Conservation (phyloP, 2,797 vertebrate genomes). For the Spinibarbus caldwelli region DNA sequence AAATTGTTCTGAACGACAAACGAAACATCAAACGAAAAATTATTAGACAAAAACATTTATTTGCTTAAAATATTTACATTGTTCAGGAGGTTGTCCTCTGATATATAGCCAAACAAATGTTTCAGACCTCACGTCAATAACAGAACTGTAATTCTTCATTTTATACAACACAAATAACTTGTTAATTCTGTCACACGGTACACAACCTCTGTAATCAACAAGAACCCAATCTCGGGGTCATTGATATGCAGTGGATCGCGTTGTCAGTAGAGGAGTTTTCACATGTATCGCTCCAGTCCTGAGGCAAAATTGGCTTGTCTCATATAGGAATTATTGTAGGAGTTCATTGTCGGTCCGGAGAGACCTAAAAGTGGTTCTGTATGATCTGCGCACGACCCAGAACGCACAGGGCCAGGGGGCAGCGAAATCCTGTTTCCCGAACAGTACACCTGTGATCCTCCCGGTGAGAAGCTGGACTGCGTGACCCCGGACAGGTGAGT, state of each 20-base stretch:
- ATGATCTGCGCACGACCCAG: conserved; percentile 83
- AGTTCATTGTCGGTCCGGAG: conserved; percentile 77
- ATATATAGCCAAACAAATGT: not conserved
- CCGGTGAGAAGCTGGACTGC: conserved; percentile 82
- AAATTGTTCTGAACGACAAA: not conserved
- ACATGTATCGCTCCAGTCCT: conserved; percentile 93
- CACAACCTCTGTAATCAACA: not conserved
- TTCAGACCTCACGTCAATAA: conserved; percentile 6
- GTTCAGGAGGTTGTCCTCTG: not conserved
- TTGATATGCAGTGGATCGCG: conserved; percentile 61
- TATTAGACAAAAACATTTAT: conserved; percentile 21
- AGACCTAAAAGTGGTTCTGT: conserved; percentile 87
- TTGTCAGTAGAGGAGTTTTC: conserved; percentile 52
- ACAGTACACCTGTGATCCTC: conserved; percentile 85
- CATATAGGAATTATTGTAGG: conserved; percentile 86
- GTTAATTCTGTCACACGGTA: not conserved
- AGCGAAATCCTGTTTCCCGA: conserved; percentile 80
- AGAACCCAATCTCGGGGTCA: not conserved
- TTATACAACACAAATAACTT: not conserved
- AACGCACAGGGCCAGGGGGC: conserved; percentile 79
- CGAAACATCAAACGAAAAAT: not conserved
- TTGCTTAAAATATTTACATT: conserved; percentile 18
- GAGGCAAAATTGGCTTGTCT: conserved; percentile 86
- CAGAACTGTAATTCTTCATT: not conserved
- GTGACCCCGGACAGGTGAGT: conserved; percentile 79